These are phyloP conservation scores for Yponomeuta plumbellus DNA, from an alignment of 2,888 invertebrate species.

Conservation along the genomic window DNA sequence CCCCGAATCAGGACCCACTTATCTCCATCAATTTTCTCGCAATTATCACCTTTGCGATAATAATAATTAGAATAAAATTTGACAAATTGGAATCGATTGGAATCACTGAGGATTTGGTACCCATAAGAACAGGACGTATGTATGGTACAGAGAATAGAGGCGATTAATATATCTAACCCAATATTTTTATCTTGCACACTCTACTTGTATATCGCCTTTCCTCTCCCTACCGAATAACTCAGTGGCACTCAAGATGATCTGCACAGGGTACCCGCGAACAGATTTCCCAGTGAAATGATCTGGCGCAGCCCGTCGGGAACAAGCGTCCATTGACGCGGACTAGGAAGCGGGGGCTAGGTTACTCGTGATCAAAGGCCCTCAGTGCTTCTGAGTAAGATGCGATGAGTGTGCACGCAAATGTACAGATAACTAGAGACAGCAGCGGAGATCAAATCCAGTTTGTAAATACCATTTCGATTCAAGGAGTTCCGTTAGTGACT, in stretches of 20 bases:
- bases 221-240: background rate
- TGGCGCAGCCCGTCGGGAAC: background rate
- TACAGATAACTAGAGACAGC: background rate
- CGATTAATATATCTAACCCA: too few species aligned
- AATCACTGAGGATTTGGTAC: too few species aligned
- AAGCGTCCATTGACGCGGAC: constrained; percentile 40
- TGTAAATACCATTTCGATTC: background rate
- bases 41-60: too few species aligned
- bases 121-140: too few species aligned
- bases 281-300: constrained; percentile 9
- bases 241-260: background rate
- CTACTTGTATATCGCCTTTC: too few species aligned
- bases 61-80: too few species aligned
- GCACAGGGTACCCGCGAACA: constrained; percentile 9
- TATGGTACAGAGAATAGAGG: too few species aligned
- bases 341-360: constrained; percentile 45
- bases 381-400: constrained; percentile 21
- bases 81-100: too few species aligned
- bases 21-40: too few species aligned
- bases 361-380: constrained; percentile 53
- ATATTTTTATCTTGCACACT: too few species aligned
- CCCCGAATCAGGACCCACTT: too few species aligned
- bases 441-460: background rate
- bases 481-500: too few species aligned
- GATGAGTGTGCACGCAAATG: constrained; percentile 7